These are phyloP conservation scores for Andrena marginata DNA, from an alignment of 2,888 invertebrate species.

Conservation along the genomic window DNA sequence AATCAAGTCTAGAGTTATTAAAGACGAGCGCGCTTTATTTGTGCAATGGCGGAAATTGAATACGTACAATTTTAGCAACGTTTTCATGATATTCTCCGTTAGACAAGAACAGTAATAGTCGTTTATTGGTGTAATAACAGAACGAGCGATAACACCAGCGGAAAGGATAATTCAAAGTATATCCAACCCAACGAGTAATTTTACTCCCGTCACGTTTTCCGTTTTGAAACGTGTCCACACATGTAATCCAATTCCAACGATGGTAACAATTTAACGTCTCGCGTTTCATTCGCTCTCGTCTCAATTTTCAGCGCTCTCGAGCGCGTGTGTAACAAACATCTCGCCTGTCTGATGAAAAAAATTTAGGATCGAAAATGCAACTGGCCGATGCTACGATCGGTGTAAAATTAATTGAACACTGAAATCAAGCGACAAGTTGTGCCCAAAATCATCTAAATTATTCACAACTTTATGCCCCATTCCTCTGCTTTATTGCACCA, in stretches of 20 bases:
- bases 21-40: neutral
- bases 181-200: neutral
- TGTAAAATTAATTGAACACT: neutral
- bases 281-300: slow-evolving; percentile 5
- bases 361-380: neutral
- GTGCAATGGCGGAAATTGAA: neutral
- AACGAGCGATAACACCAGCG: neutral
- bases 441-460: neutral
- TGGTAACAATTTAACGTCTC: slow-evolving; percentile 18
- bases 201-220: slow-evolving; percentile 11
- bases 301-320: slow-evolving; percentile 11
- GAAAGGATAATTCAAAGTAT: neutral
- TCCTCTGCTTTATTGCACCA: no score
- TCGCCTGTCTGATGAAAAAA: neutral
- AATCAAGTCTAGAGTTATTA: neutral
- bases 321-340: slow-evolving; percentile 1
- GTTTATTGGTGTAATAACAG: neutral
- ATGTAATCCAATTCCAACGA: slow-evolving; percentile 29
- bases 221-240: neutral
- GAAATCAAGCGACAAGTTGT: neutral
- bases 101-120: neutral
- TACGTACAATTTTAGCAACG: neutral
- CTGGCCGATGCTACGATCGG: neutral
- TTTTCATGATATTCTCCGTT: neutral
- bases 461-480: no score